Evolutionary conservation across 1,140 invertebrate genomes (phyloP), one percentile per base, ranked within the genome.

Genomic region (Monomorium pharaonis): DNA sequence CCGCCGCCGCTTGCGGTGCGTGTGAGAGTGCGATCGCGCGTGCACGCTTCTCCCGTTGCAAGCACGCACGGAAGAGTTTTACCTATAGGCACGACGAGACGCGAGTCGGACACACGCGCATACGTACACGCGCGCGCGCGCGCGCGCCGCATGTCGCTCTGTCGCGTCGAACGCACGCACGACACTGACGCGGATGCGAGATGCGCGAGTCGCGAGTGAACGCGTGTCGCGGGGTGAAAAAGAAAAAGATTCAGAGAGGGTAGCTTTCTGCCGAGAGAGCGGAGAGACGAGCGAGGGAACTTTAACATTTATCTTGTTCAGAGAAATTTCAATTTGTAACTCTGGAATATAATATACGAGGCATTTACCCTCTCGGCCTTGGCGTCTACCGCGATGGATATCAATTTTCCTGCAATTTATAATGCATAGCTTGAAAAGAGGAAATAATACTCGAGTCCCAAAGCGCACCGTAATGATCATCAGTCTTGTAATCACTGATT

Each of bases 311-410:
- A 49, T 70, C 67, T 70, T n/a, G 16, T 7, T 18, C 42, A 49
- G 24, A 49, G 67, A 70, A 47, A 70, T 70, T 70, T 70, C 42
- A 49, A 70, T 70, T 70, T 70, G 24, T 70, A 70, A 47, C 24
- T 18, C 27, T 49, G 42, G 16, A 70, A 70, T 30, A 47, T 67
- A 67, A 67, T 67, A 24, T 67, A 67, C 63, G 67, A 49, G 27
- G 24, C 42, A 1, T 47, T 70, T 70, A 70, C 24, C 42, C 42
- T 27, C 10, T 49, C 42, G 24, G 16, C 42, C 67, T 47, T 70
- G 67, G 37, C 63, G 37, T 24, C 63, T 67, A 44, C 7, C 37
- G 37, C 21, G 24, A 47, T 49, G 42, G 42, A 49, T 47, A 70
- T 70, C 67, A 47, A 70, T 70, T 70, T 47, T 47, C 37, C 42